phyloP scores from a whole-genome alignment of 2,113 vertebrate species.

The Forbesichthys papilliferus region DNA sequence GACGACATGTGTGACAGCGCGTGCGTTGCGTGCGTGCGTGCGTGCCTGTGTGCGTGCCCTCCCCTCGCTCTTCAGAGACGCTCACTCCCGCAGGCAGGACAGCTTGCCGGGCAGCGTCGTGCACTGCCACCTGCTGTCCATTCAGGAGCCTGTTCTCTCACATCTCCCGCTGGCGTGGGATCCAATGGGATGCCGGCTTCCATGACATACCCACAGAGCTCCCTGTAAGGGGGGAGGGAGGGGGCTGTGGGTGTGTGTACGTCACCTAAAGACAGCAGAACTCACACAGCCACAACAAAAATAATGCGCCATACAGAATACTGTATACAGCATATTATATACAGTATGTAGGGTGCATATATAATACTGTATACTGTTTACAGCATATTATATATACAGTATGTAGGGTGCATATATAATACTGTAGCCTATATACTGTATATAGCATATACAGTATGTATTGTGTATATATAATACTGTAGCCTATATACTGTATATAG shows the following conservation, averaged over 20 bases:
- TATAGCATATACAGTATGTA: not conserved
- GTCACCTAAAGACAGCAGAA: too few relatives aligned
- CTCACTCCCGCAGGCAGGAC: constrained; percentile 52
- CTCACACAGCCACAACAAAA: too few relatives aligned
- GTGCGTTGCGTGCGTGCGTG: constrained; percentile 17
- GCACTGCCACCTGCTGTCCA: constrained; percentile 60
- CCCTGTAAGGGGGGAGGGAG: not conserved
- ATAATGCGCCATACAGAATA: too few relatives aligned
- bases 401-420: not conserved
- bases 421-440: not conserved
- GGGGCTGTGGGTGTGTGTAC: constrained; percentile 7
- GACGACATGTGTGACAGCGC: constrained; percentile 26
- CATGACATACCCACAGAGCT: constrained; percentile 12
- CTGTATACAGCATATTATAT: too few relatives aligned
- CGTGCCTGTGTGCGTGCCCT: constrained; percentile 37
- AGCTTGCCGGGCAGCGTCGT: constrained; percentile 33
- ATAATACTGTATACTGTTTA: too few relatives aligned
- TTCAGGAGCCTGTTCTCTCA: constrained; percentile 17
- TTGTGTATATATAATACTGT: not conserved
- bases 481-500: constrained; percentile 3
- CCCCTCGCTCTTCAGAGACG: constrained; percentile 40
- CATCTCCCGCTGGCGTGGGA: constrained; percentile 22
- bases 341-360: too few relatives aligned
- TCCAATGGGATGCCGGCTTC: constrained; percentile 35
- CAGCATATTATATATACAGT: not conserved